Evolutionary conservation across 1,140 invertebrate genomes (phyloP), one percentile per base, ranked within the genome.

Genomic region (Drosophila sp.): DNA sequence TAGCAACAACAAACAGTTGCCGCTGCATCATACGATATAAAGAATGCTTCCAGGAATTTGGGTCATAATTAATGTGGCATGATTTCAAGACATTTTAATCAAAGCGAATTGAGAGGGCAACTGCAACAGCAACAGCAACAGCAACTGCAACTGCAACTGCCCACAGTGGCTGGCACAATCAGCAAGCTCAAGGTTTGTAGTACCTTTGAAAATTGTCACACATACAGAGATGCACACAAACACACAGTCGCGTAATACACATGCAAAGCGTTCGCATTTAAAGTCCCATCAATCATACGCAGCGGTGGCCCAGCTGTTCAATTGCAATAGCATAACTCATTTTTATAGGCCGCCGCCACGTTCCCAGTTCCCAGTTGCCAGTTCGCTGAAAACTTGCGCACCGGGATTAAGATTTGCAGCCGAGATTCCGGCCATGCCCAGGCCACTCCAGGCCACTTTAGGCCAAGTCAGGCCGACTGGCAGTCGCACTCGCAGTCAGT

Each of bases 31-130:
- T 89, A 86, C 74, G 89, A 90, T 90, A 78, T 69, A 69, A 71
- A 78, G 80, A 90, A 90, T 82, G 45, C 76, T 91, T 91, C 90
- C 83, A 75, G 70, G 90, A 91, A 91, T 91, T 91, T 91, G 90
- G 90, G 90, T 91, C 90, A 91, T 90, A 91, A 91, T 91, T 91
- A 89, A 91, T 91, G 87, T 90, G 84, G 90, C 86, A 90, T 91
- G 90, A 91, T 91, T 91, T 86, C 81, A 78, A 86, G 84, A 89
- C 80, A 79, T 89, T 90, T 86, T 89, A 89, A 90, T 89, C 84
- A 86, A 86, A 78, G 51, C 58, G 70, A 77, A 66, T 80, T 74
- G 72, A 74, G 63, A 63, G 71, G 54, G 63, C 62, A 63, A 48
- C 54, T 7, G 56, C 46, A 45, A 25, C 46, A 56, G 36, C 63